Evolutionary conservation across 2,888 invertebrate genomes (phyloP).

Genomic region (Drosophila leonis): DNA sequence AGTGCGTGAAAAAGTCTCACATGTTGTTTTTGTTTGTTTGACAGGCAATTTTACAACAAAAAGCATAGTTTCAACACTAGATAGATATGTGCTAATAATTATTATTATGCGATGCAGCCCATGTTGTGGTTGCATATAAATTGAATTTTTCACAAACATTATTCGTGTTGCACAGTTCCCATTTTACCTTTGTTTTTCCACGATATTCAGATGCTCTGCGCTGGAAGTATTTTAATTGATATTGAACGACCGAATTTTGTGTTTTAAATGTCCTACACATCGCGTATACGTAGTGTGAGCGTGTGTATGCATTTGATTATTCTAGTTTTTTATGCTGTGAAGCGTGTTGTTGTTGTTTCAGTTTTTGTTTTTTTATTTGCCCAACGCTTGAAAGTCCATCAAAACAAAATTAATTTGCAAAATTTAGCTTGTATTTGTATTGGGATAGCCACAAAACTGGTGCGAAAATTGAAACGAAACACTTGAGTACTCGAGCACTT

Average conservation of each 20-base stretch:
- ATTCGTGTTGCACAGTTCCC: slow-evolving; percentile 48
- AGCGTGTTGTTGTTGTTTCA: background rate
- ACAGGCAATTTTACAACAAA: slow-evolving; percentile 29
- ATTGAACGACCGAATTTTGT: slow-evolving; percentile 29
- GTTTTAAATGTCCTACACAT: slow-evolving; percentile 51
- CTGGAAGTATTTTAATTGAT: slow-evolving; percentile 70
- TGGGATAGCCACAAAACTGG: slow-evolving; percentile 60
- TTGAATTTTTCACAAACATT: slow-evolving; percentile 75
- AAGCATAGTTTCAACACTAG: slow-evolving; percentile 17
- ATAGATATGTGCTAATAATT: slow-evolving; percentile 20
- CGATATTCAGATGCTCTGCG: slow-evolving; percentile 13
- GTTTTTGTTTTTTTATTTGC: slow-evolving; percentile 9
- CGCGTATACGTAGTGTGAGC: slow-evolving; percentile 53
- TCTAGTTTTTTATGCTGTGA: slow-evolving; percentile 20
- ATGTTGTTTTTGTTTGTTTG: slow-evolving; percentile 51
- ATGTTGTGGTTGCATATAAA: slow-evolving; percentile 72
- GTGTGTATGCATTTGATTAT: slow-evolving; percentile 2
- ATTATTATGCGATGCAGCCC: slow-evolving; percentile 25
- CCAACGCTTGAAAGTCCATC: slow-evolving; percentile 72
- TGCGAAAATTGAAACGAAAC: slow-evolving; percentile 79
- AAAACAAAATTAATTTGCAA: slow-evolving; percentile 79
- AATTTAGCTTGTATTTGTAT: slow-evolving; percentile 71
- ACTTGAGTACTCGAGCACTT: slow-evolving; percentile 72
- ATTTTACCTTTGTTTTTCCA: slow-evolving; percentile 24
- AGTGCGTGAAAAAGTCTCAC: slow-evolving; percentile 70